Conservation (phyloP, 2,797 vertebrate genomes). For the Coregonus suidteri region DNA sequence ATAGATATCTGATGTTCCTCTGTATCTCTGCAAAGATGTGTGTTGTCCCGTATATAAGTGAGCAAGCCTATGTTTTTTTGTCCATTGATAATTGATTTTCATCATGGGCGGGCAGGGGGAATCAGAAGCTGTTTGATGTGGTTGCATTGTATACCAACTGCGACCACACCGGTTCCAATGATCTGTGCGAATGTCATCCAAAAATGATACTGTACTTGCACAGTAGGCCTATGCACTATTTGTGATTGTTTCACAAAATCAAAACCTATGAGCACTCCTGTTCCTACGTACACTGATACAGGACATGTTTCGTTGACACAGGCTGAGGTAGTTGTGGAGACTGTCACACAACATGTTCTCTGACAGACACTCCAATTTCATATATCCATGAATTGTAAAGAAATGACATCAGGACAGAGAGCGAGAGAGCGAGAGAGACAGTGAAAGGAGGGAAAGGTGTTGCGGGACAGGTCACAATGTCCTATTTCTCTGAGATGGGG, state of each 20-base stretch:
- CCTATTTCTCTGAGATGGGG: conserved; percentile 47
- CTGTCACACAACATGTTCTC: conserved; percentile 27
- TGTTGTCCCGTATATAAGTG: conserved; percentile 22
- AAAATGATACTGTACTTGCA: neutral
- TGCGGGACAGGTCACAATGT: conserved; percentile 31
- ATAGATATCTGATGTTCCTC: conserved; percentile 52
- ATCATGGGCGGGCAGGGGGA: too few relatives aligned
- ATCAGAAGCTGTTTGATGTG: neutral
- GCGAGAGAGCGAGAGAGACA: conserved; percentile 28
- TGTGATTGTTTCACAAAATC: neutral
- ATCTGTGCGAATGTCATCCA: neutral
- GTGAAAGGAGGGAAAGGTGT: neutral
- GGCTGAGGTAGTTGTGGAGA: conserved; percentile 24
- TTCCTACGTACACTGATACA: conserved; percentile 9
- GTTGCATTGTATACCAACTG: neutral
- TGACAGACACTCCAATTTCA: conserved; percentile 24
- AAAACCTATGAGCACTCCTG: neutral
- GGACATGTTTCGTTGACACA: neutral
- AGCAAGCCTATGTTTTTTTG: conserved; percentile 12
- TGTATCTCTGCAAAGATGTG: neutral
- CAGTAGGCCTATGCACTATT: neutral
- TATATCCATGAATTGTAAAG: conserved; percentile 35
- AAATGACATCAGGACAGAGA: conserved; percentile 45
- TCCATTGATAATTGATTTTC: too few relatives aligned
- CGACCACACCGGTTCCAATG: neutral